A percentile compares a stretch with the other conserved stretches of the same genome.
phyloP scores from a whole-genome alignment of 1,140 invertebrate genomes.

The Polyergus mexicanus region DNA sequence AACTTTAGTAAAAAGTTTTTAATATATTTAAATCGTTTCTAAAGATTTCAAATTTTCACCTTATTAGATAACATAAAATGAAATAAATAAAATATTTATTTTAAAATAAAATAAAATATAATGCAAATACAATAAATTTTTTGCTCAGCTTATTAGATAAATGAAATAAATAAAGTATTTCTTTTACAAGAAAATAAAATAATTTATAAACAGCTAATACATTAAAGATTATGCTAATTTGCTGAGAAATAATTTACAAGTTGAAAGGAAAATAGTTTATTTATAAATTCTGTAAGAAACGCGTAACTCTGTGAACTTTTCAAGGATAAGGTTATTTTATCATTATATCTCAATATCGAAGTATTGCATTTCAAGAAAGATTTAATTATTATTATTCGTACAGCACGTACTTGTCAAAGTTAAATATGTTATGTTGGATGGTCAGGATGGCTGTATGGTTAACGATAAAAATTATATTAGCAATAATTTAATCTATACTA shows the following conservation, averaged over 20 bases:
- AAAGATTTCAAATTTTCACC: too few relatives aligned
- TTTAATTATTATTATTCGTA: neutral
- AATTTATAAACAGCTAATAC: neutral
- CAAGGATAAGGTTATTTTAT: neutral
- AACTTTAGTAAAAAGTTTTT: too few relatives aligned
- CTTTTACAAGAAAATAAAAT: neutral
- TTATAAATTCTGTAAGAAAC: neutral
- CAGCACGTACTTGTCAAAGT: neutral
- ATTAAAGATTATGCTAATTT: neutral
- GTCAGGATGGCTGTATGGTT: neutral
- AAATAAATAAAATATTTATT: neutral
- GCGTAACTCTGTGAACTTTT: neutral
- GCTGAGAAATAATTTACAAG: neutral
- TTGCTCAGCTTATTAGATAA: neutral
- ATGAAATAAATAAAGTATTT: neutral
- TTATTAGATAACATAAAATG: neutral
- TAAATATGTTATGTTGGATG: neutral
- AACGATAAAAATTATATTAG: slow-evolving; percentile 7
- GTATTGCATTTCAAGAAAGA: neutral
- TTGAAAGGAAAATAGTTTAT: neutral
- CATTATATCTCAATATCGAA: neutral
- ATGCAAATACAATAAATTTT: neutral
- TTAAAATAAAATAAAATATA: neutral
- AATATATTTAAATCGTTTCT: too few relatives aligned
- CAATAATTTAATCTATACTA: neutral